A percentile compares a stretch with the other conserved stretches of the same genome.
Evolutionary conservation across 2,888 invertebrate species (phyloP).

Genomic region (Erebia ligea): DNA sequence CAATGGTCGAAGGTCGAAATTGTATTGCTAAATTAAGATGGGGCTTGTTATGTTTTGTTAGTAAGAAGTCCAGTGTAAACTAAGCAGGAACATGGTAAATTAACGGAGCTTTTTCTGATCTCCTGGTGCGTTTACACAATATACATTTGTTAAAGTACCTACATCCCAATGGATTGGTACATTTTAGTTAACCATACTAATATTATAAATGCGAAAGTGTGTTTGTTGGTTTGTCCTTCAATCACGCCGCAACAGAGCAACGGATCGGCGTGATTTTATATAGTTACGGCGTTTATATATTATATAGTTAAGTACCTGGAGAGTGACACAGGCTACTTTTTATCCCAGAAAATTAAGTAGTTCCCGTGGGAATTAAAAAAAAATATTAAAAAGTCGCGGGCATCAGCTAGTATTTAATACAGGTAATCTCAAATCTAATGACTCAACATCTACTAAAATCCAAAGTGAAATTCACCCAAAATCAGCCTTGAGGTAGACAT

Average conservation of each 20-base stretch:
- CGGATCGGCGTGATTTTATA: too few species aligned
- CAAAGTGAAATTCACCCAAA: neutral
- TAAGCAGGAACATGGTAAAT: neutral
- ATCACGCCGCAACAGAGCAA: too few species aligned
- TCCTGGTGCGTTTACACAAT: neutral
- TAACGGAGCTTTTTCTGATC: neutral
- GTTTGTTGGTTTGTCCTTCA: too few species aligned
- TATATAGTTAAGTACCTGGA: too few species aligned
- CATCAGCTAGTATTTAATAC: too few species aligned
- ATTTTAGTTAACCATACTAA: neutral
- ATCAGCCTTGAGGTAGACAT: slow-evolving; percentile 24
- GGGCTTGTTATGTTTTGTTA: neutral
- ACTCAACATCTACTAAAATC: neutral
- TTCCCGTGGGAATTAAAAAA: too few species aligned
- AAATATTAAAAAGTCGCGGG: too few species aligned
- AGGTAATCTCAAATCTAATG: neutral
- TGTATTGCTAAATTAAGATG: neutral
- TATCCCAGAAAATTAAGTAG: neutral
- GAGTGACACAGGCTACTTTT: too few species aligned
- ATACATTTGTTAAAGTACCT: too few species aligned
- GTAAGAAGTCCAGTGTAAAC: neutral
- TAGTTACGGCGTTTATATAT: too few species aligned
- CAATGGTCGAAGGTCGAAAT: neutral
- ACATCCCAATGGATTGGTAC: too few species aligned
- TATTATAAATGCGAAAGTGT: neutral